Conservation (phyloP, 2,888 invertebrate species). For the Falcaria lacertinaria region DNA sequence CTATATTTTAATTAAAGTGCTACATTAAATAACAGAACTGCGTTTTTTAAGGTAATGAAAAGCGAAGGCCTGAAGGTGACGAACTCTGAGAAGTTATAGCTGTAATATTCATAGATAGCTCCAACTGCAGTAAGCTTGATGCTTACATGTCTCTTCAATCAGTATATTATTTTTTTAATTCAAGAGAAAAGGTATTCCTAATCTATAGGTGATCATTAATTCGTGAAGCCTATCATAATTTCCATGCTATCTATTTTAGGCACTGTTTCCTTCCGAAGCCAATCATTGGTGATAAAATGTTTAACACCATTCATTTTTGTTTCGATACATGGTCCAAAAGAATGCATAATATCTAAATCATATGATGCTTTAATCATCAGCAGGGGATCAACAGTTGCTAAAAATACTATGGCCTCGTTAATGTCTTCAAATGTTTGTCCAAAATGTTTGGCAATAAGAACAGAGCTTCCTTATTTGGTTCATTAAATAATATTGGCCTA, state of each 20-base stretch:
- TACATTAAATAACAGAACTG: too few species aligned
- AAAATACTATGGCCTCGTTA: constrained; percentile 29
- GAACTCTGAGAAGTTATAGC: too few species aligned
- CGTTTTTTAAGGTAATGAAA: too few species aligned
- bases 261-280: constrained; percentile 16
- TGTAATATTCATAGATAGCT: too few species aligned
- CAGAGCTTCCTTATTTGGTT: constrained; percentile 24
- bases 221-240: constrained; percentile 30
- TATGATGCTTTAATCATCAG: constrained; percentile 24
- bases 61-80: too few species aligned
- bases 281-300: constrained; percentile 24
- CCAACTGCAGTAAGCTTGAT: too few species aligned
- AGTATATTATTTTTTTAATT: not conserved
- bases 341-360: constrained; percentile 7
- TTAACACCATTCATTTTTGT: constrained; percentile 29
- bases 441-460: constrained; percentile 24
- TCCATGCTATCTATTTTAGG: constrained; percentile 23
- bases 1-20: too few species aligned
- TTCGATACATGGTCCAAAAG: constrained; percentile 32
- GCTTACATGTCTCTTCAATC: too few species aligned
- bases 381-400: constrained; percentile 23
- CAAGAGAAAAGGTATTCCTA: not conserved
- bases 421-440: constrained; percentile 24
- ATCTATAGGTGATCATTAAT: constrained; percentile 27
- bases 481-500: constrained; percentile 10